A percentile compares a stretch with the other conserved stretches of the same genome.
Evolutionary conservation across 2,797 vertebrate species (phyloP).

Genomic region (Chaetodon trifasciatus): DNA sequence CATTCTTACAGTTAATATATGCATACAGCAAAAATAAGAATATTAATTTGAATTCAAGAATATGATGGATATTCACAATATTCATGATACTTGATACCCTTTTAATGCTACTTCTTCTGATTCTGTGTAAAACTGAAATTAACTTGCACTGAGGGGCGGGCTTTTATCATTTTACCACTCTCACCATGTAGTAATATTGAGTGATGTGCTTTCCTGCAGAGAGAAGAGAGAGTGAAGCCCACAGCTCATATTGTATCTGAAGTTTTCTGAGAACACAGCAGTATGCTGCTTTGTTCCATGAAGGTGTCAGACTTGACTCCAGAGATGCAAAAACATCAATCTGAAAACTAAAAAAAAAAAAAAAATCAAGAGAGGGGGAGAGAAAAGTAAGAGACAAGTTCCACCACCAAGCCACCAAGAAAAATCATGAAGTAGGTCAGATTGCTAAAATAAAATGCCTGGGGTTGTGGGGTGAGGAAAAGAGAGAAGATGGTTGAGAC

Average conservation of each 20-base stretch:
- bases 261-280: constrained; percentile 56
- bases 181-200: constrained; percentile 45
- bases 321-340: constrained; percentile 15
- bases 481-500: background rate
- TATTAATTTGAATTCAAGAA: constrained; percentile 11
- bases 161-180: background rate
- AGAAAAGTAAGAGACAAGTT: constrained; percentile 6
- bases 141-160: background rate
- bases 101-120: background rate
- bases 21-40: background rate
- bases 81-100: background rate
- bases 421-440: constrained; percentile 30
- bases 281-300: constrained; percentile 2
- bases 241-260: constrained; percentile 28
- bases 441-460: background rate
- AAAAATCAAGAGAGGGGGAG: background rate
- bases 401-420: background rate
- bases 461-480: background rate
- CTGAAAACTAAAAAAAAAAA: constrained; percentile 32
- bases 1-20: constrained; percentile 17
- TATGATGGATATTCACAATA: constrained; percentile 5
- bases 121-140: constrained; percentile 16
- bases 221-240: constrained; percentile 22
- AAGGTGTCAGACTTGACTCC: constrained; percentile 4
- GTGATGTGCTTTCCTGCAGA: constrained; percentile 48